phyloP scores from a whole-genome alignment of 2,113 vertebrate species.

The Pterocles burchelli region DNA sequence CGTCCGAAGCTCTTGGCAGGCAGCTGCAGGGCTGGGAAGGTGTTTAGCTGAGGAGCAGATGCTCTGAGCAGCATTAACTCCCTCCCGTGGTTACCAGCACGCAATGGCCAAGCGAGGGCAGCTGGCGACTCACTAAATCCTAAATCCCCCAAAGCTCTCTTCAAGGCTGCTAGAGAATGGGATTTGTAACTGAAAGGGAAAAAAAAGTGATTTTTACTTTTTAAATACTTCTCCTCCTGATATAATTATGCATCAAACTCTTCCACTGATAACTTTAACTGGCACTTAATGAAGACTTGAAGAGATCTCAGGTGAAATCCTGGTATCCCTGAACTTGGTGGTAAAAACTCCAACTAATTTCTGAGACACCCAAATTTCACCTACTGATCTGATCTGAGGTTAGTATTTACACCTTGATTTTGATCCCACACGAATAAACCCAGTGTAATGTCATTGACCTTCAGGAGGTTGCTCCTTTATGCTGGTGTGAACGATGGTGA shows the following conservation, averaged over 20 bases:
- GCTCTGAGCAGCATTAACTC: conserved; percentile 42
- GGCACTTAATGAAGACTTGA: neutral
- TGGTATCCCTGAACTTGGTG: neutral
- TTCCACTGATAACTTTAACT: neutral
- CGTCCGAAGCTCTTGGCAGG: neutral
- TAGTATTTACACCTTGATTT: neutral
- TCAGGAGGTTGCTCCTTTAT: neutral
- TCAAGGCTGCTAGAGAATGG: neutral
- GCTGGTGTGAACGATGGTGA: neutral
- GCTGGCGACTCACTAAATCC: neutral
- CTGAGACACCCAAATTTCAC: neutral
- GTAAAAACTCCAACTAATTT: neutral
- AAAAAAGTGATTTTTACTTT: neutral
- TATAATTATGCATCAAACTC: neutral
- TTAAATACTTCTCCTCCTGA: neutral
- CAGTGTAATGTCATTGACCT: neutral
- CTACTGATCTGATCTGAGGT: neutral
- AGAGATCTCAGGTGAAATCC: neutral
- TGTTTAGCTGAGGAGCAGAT: conserved; percentile 35
- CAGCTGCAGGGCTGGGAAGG: conserved; percentile 21
- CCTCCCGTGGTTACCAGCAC: conserved; percentile 19
- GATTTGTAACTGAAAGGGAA: neutral
- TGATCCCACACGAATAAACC: neutral
- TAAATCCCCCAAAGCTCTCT: neutral
- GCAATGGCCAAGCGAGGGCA: neutral